Conservation (phyloP, 2,797 vertebrate genomes). For the Crypturellus tataupa region DNA sequence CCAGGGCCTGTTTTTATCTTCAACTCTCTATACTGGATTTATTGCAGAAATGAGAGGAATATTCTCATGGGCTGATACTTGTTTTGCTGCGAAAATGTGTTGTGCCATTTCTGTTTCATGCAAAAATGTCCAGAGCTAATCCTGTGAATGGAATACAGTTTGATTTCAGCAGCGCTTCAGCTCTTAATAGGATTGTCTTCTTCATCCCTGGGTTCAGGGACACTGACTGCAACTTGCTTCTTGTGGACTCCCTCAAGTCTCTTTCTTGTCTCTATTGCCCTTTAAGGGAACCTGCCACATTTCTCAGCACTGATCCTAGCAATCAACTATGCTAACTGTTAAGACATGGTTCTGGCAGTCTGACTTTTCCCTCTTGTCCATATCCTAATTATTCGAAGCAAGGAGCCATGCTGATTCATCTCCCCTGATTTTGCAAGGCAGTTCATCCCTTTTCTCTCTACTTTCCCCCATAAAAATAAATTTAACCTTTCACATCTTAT, state of each 20-base stretch:
- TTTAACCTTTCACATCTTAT: not conserved
- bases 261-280: not conserved
- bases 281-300: not conserved
- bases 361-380: not conserved
- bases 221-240: not conserved
- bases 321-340: not conserved
- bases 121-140: not conserved
- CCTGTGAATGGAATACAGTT: not conserved
- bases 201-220: not conserved
- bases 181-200: rapidly evolving
- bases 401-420: not conserved
- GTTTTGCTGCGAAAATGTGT: not conserved
- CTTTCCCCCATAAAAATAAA: not conserved
- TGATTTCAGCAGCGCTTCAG: not conserved
- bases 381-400: not conserved
- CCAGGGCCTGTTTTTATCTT: not conserved
- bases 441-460: not conserved
- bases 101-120: not conserved
- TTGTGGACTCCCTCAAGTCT: not conserved
- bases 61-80: rapidly evolving
- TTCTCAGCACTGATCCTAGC: not conserved
- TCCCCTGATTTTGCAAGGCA: not conserved
- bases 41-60: not conserved
- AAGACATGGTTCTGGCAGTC: not conserved
- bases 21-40: too few species aligned